Evolutionary conservation across 2,888 invertebrate species (phyloP).

Genomic region (Sceliomorpha sp.): DNA sequence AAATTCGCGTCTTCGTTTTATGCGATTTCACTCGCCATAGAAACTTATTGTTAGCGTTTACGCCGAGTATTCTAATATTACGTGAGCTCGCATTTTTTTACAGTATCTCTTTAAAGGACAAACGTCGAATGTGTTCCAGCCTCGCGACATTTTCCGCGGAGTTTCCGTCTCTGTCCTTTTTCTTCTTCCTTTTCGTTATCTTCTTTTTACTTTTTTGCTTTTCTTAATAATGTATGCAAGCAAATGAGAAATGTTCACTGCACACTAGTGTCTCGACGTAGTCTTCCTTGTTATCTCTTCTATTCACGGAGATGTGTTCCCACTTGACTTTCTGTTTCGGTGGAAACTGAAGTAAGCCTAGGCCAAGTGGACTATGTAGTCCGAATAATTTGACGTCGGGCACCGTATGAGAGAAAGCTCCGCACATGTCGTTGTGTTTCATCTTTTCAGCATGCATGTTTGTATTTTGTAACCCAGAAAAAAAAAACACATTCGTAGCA

Average conservation of each 20-base stretch:
- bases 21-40: slow-evolving; percentile 13
- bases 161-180: slow-evolving; percentile 15
- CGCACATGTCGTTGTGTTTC: slow-evolving; percentile 24
- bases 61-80: slow-evolving; percentile 19
- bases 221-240: slow-evolving; percentile 45
- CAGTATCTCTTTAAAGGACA: slow-evolving; percentile 21
- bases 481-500: too few species aligned
- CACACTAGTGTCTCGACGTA: slow-evolving; percentile 31
- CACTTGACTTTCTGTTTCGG: slow-evolving; percentile 49
- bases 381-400: slow-evolving; percentile 11
- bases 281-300: slow-evolving; percentile 53
- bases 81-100: background rate
- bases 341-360: slow-evolving; percentile 37
- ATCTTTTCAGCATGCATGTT: slow-evolving; percentile 28
- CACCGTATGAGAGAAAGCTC: too few species aligned
- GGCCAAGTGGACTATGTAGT: slow-evolving; percentile 43
- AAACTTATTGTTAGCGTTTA: slow-evolving; percentile 14
- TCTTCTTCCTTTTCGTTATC: slow-evolving; percentile 2
- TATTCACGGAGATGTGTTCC: slow-evolving; percentile 45
- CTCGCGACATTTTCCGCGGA: slow-evolving; percentile 19
- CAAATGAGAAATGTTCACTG: slow-evolving; percentile 50
- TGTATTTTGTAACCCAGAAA: slow-evolving; percentile 17
- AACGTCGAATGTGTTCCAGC: slow-evolving; percentile 27
- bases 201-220: slow-evolving; percentile 7
- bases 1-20: slow-evolving; percentile 15